Conservation (phyloP, 2,888 invertebrate species). For the Liodrosophila aerea region DNA sequence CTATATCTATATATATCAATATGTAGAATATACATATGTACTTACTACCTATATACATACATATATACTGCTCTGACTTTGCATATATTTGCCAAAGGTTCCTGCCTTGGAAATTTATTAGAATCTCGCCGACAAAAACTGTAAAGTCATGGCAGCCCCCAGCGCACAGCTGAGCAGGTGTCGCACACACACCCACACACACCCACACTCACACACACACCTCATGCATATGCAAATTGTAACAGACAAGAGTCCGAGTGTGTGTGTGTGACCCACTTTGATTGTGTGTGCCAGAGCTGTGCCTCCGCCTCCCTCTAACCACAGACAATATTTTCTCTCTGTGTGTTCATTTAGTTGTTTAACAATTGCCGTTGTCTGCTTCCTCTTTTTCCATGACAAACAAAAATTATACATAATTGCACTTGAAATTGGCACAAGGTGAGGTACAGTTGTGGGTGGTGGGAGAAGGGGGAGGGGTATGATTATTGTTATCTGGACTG, state of each 20-base stretch:
- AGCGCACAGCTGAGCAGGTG: neutral
- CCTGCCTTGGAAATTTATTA: slow-evolving; percentile 2
- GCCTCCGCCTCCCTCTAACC: slow-evolving; percentile 1
- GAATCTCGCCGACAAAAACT: slow-evolving; percentile 29
- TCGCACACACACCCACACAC: slow-evolving; percentile 22
- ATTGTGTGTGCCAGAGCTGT: slow-evolving; percentile 48
- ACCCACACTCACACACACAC: slow-evolving; percentile 9
- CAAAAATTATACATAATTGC: slow-evolving; percentile 76
- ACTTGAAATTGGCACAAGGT: slow-evolving; percentile 67
- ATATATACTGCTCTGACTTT: slow-evolving; percentile 4
- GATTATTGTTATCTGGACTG: slow-evolving; percentile 50
- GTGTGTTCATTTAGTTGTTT: slow-evolving; percentile 42
- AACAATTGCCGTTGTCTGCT: slow-evolving; percentile 44
- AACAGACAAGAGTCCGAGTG: slow-evolving; percentile 26
- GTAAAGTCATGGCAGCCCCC: slow-evolving; percentile 44
- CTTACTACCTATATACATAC: slow-evolving; percentile 19
- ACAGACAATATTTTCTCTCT: slow-evolving; percentile 41
- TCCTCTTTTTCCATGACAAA: slow-evolving; percentile 70
- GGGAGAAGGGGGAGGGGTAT: slow-evolving; percentile 4
- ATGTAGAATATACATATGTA: slow-evolving; percentile 20
- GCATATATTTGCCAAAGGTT: neutral
- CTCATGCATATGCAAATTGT: slow-evolving; percentile 73
- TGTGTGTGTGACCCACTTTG: slow-evolving; percentile 62
- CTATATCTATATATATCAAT: slow-evolving; percentile 20
- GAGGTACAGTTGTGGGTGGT: neutral